Evolutionary conservation across 1,140 invertebrate species (phyloP).

Genomic region (Brachionus sp.): DNA sequence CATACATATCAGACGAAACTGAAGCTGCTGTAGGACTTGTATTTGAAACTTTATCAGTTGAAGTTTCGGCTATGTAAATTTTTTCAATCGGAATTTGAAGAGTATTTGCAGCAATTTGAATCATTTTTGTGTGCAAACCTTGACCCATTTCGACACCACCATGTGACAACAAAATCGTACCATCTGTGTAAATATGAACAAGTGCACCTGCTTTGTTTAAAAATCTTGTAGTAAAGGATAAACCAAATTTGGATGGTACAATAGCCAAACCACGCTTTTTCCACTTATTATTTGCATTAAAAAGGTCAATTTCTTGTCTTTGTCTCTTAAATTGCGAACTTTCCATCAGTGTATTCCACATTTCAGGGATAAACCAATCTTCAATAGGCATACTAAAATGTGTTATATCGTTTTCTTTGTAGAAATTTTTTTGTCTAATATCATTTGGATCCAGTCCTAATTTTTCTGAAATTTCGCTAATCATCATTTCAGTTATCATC

Average conservation of each 20-base stretch:
- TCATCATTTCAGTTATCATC: conserved; percentile 53
- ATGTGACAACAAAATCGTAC: conserved; percentile 83
- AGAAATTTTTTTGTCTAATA: conserved; percentile 73
- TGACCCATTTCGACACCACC: conserved; percentile 94
- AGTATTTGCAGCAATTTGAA: conserved; percentile 66
- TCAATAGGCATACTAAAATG: conserved; percentile 73
- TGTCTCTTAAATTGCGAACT: conserved; percentile 69
- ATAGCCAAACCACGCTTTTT: conserved; percentile 80
- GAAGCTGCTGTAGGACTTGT: conserved; percentile 86
- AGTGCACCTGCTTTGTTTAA: conserved; percentile 83
- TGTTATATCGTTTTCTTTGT: conserved; percentile 72
- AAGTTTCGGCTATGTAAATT: conserved; percentile 81
- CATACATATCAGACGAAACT: conserved; percentile 84
- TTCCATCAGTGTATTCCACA: conserved; percentile 76
- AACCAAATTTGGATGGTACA: conserved; percentile 84
- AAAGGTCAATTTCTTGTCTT: conserved; percentile 65
- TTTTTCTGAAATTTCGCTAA: conserved; percentile 52
- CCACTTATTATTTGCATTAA: conserved; percentile 77
- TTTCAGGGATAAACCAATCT: conserved; percentile 72
- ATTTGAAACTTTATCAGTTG: conserved; percentile 90
- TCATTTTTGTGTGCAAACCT: conserved; percentile 89
- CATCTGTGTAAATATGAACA: conserved; percentile 82
- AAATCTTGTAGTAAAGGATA: conserved; percentile 74
- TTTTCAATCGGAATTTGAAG: conserved; percentile 71
- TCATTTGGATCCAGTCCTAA: conserved; percentile 52